Conservation (phyloP, 1,140 invertebrate genomes). For the Popillia japonica region DNA sequence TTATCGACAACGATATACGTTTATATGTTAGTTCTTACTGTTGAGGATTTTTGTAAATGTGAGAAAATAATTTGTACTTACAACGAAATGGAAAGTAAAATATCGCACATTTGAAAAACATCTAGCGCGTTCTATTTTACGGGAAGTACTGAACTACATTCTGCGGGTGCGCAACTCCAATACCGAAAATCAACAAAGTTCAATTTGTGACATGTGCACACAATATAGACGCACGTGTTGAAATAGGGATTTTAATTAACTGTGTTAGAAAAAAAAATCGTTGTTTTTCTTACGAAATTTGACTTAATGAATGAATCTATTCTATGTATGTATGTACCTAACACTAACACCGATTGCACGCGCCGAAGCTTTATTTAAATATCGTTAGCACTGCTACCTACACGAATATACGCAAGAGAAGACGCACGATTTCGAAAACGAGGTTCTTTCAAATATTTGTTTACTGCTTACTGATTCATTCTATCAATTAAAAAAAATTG, state of each 20-base stretch:
- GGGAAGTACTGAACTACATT: conserved; percentile 14
- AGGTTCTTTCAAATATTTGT: too few species aligned
- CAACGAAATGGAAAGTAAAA: conserved; percentile 10
- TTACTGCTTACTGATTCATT: too few species aligned
- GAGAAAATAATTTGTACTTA: conserved; percentile 15
- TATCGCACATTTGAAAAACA: conserved; percentile 18
- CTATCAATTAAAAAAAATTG: too few species aligned
- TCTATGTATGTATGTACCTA: not conserved
- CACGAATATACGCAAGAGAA: too few species aligned
- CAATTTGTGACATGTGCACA: conserved; percentile 17
- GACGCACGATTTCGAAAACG: too few species aligned
- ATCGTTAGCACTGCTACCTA: too few species aligned
- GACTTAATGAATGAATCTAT: not conserved
- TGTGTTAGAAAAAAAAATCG: not conserved
- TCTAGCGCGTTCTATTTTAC: conserved; percentile 10
- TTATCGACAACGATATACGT: not conserved
- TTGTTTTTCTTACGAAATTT: not conserved
- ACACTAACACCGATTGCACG: too few species aligned
- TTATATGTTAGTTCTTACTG: not conserved
- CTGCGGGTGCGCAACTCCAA: conserved; percentile 1
- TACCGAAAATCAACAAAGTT: conserved; percentile 8
- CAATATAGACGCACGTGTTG: not conserved
- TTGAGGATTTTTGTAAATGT: not conserved
- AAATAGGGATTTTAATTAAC: conserved; percentile 12
- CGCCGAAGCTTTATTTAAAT: too few species aligned